Percentiles rank a stretch among this genome's conserved stretches.
Evolutionary conservation across 2,113 vertebrate species (phyloP).

Genomic region (Calyptommatus sinebrachiatus): DNA sequence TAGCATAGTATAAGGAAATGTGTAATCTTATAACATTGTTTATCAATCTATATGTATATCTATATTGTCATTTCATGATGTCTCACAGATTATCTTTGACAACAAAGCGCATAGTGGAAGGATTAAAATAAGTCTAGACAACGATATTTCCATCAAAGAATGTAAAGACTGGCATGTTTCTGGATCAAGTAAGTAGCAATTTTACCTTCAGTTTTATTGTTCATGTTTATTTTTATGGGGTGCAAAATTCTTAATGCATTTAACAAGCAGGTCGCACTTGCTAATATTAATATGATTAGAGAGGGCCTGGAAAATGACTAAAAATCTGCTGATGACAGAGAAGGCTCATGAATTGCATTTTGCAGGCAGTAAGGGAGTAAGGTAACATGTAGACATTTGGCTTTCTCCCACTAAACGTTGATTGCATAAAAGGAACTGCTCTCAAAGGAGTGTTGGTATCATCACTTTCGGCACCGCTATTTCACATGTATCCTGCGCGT

Average conservation of each 20-base stretch:
- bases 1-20: too few relatives aligned
- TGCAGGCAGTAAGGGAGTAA: too few relatives aligned
- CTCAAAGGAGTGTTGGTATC: too few relatives aligned
- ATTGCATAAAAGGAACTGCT: too few relatives aligned
- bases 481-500: too few relatives aligned
- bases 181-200: slow-evolving; percentile 82
- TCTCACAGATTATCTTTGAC: slow-evolving; percentile 85
- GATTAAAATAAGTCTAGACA: slow-evolving; percentile 84
- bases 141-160: slow-evolving; percentile 82
- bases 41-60: background rate
- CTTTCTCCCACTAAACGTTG: too few relatives aligned
- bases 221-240: background rate
- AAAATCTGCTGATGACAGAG: too few relatives aligned
- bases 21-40: background rate
- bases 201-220: background rate
- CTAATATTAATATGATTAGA: background rate
- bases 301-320: background rate
- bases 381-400: too few relatives aligned
- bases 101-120: slow-evolving; percentile 91
- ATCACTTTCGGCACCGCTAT: too few relatives aligned
- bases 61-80: slow-evolving; percentile 18
- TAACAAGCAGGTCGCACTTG: too few relatives aligned
- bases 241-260: background rate
- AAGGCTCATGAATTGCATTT: too few relatives aligned
- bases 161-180: slow-evolving; percentile 90